These are phyloP conservation scores for Pachymerium ferrugineum DNA, from an alignment of 2,888 invertebrate species.

Conservation along the genomic window DNA sequence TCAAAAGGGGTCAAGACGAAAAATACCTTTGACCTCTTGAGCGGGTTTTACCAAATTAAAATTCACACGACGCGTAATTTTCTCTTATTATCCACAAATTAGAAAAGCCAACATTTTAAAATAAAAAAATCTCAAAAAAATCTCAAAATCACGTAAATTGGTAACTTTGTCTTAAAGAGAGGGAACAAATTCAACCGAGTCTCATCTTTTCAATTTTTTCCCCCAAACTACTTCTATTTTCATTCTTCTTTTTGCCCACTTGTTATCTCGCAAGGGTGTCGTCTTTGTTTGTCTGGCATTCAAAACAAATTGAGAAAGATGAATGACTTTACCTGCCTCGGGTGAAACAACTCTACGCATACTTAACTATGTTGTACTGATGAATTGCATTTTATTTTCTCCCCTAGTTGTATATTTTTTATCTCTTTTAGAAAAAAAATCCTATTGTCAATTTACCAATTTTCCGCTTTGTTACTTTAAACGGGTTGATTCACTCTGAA, in stretches of 20 bases:
- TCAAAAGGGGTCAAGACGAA: not conserved
- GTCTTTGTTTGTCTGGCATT: slow-evolving; percentile 16
- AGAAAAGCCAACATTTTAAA: too few relatives aligned
- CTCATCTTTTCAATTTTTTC: too few relatives aligned
- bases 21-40: not conserved
- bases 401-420: not conserved
- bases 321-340: slow-evolving; percentile 18
- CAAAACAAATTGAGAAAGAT: slow-evolving; percentile 27
- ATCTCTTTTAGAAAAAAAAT: not conserved
- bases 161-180: too few relatives aligned
- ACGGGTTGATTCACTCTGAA: not conserved
- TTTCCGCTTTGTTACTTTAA: not conserved
- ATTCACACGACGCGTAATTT: slow-evolving; percentile 3
- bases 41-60: not conserved
- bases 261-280: not conserved
- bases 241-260: not conserved
- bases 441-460: not conserved
- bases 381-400: slow-evolving; percentile 11
- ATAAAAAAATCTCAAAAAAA: not conserved
- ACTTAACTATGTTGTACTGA: slow-evolving; percentile 23
- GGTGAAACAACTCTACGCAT: slow-evolving; percentile 22
- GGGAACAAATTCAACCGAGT: too few relatives aligned
- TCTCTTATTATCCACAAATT: not conserved
- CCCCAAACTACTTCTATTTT: too few relatives aligned
- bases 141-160: too few relatives aligned